Evolutionary conservation across 2,113 vertebrate species (phyloP), one percentile per base, ranked within the genome.

Genomic region (Plectropomus leopardus): DNA sequence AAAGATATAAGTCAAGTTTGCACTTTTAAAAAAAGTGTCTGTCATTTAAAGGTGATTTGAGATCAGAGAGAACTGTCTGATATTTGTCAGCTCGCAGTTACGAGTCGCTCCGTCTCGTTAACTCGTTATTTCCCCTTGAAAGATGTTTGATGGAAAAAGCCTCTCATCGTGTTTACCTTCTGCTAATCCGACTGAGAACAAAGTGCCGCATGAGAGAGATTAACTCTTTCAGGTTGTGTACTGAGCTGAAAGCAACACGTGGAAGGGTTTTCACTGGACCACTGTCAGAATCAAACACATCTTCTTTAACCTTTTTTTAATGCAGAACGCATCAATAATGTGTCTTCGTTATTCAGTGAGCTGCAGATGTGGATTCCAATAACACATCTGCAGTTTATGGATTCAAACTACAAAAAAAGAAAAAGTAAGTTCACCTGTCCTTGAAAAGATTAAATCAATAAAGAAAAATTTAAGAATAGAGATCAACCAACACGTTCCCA

Each of bases 41-140:
- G 17, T 44, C 17, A 51, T 44, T 59, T 3, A 45, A 1, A 16
- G 9, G 1, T 30, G 78, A 76, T 44, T 32, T 26, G 34, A 30
- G 51, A 82, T 88, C 14, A 72, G 44, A 79, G 59, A 48, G 28
- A 42, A 47, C 6, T 16, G 16, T 3, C 11, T 21, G 50, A 54
- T 26, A 7, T 1, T 19, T 4, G 26, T 30, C n/a, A 48, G 13
- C 65, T 26, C 50, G 1, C 16, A 19, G 14, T 53, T 36, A 68
- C 3, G 21, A 7, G 0, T 2, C 3, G 32, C 30, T 61, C 15
- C 19, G 26, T 21, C 59, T 11, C 0, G 14, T 64, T 73, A 74
- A 80, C 58, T 68, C 42, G 1, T 89, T 77, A 80, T 6, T 80
- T 89, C 79, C 28, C 53, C 72, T 71, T 53, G 75, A 78, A 1